These are phyloP conservation scores for Andrena praecox DNA, from an alignment of 2,888 invertebrate genomes.

Conservation along the genomic window DNA sequence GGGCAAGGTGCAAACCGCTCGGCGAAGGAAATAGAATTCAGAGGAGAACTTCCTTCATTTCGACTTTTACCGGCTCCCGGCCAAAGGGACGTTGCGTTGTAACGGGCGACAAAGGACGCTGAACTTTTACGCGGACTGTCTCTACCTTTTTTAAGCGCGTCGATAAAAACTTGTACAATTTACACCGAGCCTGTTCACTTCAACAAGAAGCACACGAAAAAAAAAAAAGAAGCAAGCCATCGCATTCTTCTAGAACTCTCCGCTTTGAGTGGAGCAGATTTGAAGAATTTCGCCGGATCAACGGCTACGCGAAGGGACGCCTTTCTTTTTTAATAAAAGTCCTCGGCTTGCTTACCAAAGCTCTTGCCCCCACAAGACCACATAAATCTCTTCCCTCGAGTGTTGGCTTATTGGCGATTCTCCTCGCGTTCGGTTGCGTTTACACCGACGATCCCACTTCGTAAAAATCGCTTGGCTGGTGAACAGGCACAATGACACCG, in stretches of 20 bases:
- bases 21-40: conserved; percentile 69
- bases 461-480: conserved; percentile 40
- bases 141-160: conserved; percentile 21
- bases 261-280: not conserved
- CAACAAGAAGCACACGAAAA: not conserved
- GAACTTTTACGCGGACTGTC: conserved; percentile 50
- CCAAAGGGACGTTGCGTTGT: conserved; percentile 57
- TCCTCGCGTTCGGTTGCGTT: not conserved
- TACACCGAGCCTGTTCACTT: not conserved
- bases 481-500: conserved; percentile 45
- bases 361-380: not conserved
- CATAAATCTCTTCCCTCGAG: conserved; percentile 31
- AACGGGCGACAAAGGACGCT: conserved; percentile 55
- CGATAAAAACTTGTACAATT: conserved; percentile 53
- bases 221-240: too few relatives aligned
- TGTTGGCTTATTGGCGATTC: conserved; percentile 10
- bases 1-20: conserved; percentile 53
- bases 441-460: not conserved
- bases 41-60: conserved; percentile 70
- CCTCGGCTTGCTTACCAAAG: not conserved
- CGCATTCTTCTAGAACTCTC: too few relatives aligned
- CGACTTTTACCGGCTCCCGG: conserved; percentile 60
- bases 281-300: not conserved
- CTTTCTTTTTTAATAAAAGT: not conserved
- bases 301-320: not conserved